Evolutionary conservation across 2,888 invertebrate species (phyloP).

Genomic region (Andrena minutula): DNA sequence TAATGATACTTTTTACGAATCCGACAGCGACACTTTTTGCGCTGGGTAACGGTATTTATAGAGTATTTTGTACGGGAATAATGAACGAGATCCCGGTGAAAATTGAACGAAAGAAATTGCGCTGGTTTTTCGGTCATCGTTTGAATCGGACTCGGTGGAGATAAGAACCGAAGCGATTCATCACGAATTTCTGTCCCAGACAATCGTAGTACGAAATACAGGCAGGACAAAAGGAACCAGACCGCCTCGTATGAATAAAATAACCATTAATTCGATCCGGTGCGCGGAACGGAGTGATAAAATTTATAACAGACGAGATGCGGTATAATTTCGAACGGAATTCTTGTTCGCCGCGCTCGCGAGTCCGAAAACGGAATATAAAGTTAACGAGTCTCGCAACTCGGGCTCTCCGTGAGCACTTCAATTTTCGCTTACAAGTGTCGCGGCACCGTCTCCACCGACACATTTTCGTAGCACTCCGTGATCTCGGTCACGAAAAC

Average conservation of each 20-base stretch:
- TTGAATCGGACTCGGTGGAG: conserved; percentile 49
- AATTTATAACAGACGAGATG: conserved; percentile 33
- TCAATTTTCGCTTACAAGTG: conserved; percentile 41
- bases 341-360: conserved; percentile 6
- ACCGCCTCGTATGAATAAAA: conserved; percentile 68
- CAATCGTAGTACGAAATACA: conserved; percentile 69
- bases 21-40: conserved; percentile 40
- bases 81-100: conserved; percentile 40
- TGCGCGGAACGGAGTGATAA: conserved; percentile 34
- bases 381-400: conserved; percentile 59
- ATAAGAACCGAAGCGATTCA: conserved; percentile 66
- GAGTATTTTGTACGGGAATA: conserved; percentile 27
- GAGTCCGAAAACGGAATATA: conserved; percentile 29
- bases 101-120: conserved; percentile 60
- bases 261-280: conserved; percentile 65
- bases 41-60: conserved; percentile 42
- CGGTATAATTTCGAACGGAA: conserved; percentile 44
- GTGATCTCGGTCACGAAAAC: conserved; percentile 40
- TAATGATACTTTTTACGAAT: conserved; percentile 43
- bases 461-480: conserved; percentile 44
- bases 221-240: conserved; percentile 56
- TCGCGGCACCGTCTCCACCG: conserved; percentile 23
- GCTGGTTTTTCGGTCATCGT: conserved; percentile 55
- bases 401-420: conserved; percentile 36
- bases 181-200: conserved; percentile 65